Evolutionary conservation across 2,888 invertebrate species (phyloP).

Genomic region (Cotesia congregata): DNA sequence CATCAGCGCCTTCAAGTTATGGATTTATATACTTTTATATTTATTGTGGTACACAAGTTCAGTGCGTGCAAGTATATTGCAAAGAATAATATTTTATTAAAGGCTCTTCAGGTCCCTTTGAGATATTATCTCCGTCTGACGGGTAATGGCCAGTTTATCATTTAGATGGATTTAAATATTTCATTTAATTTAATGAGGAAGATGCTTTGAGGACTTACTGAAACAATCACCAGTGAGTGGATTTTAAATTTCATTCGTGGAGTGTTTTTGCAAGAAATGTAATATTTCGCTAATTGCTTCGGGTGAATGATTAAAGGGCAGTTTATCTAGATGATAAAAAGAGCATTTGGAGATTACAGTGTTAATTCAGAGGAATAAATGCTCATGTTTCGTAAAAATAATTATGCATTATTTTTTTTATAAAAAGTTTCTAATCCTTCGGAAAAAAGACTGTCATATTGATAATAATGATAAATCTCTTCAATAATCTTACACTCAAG

Average conservation of each 20-base stretch:
- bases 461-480: neutral
- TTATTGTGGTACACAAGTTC: neutral
- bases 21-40: neutral
- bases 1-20: conserved; percentile 1
- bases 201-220: neutral
- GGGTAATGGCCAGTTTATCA: neutral
- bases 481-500: too few species aligned
- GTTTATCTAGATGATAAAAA: neutral
- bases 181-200: neutral
- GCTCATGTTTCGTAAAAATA: neutral
- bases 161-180: neutral
- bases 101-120: neutral
- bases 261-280: neutral
- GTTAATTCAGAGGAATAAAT: neutral
- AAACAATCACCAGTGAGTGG: neutral
- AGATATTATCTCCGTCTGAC: neutral
- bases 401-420: neutral
- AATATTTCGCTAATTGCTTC: neutral
- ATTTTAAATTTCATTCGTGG: neutral
- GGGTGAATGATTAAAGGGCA: neutral
- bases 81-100: neutral
- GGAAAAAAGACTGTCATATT: neutral
- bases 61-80: neutral
- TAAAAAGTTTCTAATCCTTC: neutral
- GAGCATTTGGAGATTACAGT: neutral